Conservation (phyloP, 2,888 invertebrate genomes). For the Eledone cirrhosa region DNA sequence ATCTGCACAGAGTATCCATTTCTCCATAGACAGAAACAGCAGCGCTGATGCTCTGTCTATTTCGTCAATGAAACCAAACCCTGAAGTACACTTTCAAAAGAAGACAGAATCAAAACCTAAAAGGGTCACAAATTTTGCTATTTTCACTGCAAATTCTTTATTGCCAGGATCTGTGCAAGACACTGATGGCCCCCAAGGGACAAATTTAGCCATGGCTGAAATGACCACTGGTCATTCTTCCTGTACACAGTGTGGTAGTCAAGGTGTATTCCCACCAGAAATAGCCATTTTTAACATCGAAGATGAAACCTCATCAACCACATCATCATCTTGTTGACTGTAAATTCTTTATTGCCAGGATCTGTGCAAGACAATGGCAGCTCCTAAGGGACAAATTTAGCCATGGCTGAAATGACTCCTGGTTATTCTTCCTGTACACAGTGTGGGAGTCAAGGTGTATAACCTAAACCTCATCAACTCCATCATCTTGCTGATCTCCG, state of each 20-base stretch:
- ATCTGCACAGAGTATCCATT: constrained; percentile 47
- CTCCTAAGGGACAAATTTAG: background rate
- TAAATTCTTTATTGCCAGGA: constrained; percentile 40
- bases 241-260: constrained; percentile 17
- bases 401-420: background rate
- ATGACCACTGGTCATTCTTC: background rate
- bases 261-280: background rate
- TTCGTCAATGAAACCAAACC: background rate
- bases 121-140: constrained; percentile 47
- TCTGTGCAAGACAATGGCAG: constrained; percentile 3
- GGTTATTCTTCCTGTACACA: background rate
- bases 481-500: background rate
- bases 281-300: constrained; percentile 25
- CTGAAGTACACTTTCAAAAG: background rate
- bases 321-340: constrained; percentile 44
- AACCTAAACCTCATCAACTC: too few relatives aligned
- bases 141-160: constrained; percentile 49
- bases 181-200: constrained; percentile 7
- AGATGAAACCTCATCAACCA: constrained; percentile 11
- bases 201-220: constrained; percentile 10
- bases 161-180: constrained; percentile 31
- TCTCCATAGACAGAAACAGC: constrained; percentile 41
- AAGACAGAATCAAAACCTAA: constrained; percentile 31
- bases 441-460: background rate
- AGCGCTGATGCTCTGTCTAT: constrained; percentile 16